phyloP scores from a whole-genome alignment of 1,140 invertebrate species.

The Penaeus chinensis region DNA sequence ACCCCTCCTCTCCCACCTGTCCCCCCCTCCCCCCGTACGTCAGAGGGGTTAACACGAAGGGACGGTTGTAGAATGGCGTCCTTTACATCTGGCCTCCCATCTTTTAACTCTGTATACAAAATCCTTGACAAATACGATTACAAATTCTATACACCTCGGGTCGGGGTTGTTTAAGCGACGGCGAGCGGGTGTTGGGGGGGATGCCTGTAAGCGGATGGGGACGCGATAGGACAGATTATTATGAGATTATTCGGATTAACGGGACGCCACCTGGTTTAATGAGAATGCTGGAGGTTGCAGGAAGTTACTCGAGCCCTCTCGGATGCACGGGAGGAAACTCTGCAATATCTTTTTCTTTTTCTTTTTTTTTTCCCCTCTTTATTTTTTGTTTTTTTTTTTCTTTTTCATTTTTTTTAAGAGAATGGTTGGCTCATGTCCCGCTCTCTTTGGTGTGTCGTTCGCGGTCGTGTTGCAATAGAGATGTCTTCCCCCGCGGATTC shows the following conservation, averaged over 20 bases:
- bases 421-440: too few species aligned
- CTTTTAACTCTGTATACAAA: constrained; percentile 60
- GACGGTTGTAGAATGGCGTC: constrained; percentile 37
- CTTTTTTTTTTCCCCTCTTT: too few species aligned
- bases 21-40: background rate
- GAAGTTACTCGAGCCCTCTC: too few species aligned
- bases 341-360: too few species aligned
- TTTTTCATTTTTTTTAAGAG: too few species aligned
- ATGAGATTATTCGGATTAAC: constrained; percentile 44
- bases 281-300: constrained; percentile 17
- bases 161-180: constrained; percentile 24
- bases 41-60: constrained; percentile 16
- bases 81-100: constrained; percentile 57
- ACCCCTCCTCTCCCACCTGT: background rate
- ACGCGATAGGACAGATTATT: constrained; percentile 44
- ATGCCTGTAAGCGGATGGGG: constrained; percentile 40
- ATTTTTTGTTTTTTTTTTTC: too few species aligned
- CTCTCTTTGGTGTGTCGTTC: too few species aligned
- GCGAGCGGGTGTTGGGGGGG: background rate
- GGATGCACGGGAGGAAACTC: too few species aligned
- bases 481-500: too few species aligned
- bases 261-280: constrained; percentile 47
- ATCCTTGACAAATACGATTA: constrained; percentile 62
- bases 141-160: constrained; percentile 47
- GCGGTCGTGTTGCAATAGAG: too few species aligned